Percentiles rank a stretch among this genome's conserved stretches.
Conservation (phyloP, 2,888 invertebrate species). For the Shargacucullia verbasci region DNA sequence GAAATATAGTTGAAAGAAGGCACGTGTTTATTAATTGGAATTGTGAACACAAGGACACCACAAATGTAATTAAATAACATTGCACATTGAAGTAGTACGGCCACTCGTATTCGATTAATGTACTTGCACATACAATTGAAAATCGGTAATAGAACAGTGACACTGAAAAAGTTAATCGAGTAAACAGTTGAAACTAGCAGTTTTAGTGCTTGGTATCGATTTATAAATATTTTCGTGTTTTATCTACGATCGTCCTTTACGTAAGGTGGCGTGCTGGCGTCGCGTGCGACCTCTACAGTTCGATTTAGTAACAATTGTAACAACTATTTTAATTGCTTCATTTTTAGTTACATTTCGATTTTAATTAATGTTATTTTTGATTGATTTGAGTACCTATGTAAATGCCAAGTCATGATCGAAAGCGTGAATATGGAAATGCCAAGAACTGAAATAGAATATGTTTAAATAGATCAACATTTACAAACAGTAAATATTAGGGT, state of each 20-base stretch:
- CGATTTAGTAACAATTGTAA: slow-evolving; percentile 50
- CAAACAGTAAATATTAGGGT: slow-evolving; percentile 3
- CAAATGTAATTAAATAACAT: slow-evolving; percentile 27
- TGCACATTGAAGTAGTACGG: slow-evolving; percentile 23
- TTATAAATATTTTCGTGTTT: slow-evolving; percentile 46
- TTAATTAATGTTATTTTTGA: slow-evolving; percentile 30
- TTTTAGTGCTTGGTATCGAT: slow-evolving; percentile 37
- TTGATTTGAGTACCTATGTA: slow-evolving; percentile 17
- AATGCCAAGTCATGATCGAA: slow-evolving; percentile 22
- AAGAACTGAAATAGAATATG: too few species aligned
- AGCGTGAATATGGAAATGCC: background rate
- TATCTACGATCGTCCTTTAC: slow-evolving; percentile 54
- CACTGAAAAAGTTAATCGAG: slow-evolving; percentile 36
- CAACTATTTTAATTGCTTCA: slow-evolving; percentile 57
- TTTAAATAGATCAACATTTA: background rate
- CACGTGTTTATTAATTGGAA: background rate
- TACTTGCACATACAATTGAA: slow-evolving; percentile 27
- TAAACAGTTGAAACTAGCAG: slow-evolving; percentile 27
- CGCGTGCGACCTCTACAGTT: slow-evolving; percentile 54
- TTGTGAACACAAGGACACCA: slow-evolving; percentile 1
- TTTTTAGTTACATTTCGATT: slow-evolving; percentile 47
- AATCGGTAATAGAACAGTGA: slow-evolving; percentile 28
- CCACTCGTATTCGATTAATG: slow-evolving; percentile 21
- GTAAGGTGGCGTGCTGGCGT: slow-evolving; percentile 56
- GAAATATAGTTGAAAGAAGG: slow-evolving; percentile 1